These are phyloP conservation scores for Pao palembangensis DNA, from an alignment of 2,113 vertebrate genomes.

Conservation along the genomic window DNA sequence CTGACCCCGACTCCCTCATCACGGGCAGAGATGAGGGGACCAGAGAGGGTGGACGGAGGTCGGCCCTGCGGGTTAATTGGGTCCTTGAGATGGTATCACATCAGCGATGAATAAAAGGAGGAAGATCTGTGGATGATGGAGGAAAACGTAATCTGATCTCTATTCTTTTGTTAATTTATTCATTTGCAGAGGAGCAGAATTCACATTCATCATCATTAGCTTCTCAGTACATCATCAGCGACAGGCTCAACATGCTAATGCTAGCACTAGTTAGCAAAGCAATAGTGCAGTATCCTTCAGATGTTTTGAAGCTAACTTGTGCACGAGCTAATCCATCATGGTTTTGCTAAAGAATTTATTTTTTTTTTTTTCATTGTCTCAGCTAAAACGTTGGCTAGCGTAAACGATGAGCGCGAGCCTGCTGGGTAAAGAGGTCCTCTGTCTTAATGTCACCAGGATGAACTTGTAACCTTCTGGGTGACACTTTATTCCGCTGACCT, in stretches of 20 bases:
- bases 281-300: conserved; percentile 36
- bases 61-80: conserved; percentile 60
- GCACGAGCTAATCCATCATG: too few relatives aligned
- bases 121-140: conserved; percentile 21
- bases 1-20: conserved; percentile 59
- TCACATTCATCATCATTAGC: too few relatives aligned
- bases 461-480: conserved; percentile 60
- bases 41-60: conserved; percentile 35
- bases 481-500: conserved; percentile 51
- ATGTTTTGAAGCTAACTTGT: conserved; percentile 52
- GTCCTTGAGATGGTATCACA: conserved; percentile 52
- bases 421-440: conserved; percentile 48
- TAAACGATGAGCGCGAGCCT: conserved; percentile 17
- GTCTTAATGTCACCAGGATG: conserved; percentile 50
- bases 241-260: too few relatives aligned
- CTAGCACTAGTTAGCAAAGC: too few relatives aligned
- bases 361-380: not conserved
- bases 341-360: not conserved
- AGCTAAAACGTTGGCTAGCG: conserved; percentile 13
- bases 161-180: too few relatives aligned
- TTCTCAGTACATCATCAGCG: too few relatives aligned
- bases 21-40: conserved; percentile 48
- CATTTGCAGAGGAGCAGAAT: too few relatives aligned
- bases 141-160: not conserved
- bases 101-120: conserved; percentile 21